Conservation (phyloP, 1,140 invertebrate genomes). For the Acromyrmex echinatior region DNA sequence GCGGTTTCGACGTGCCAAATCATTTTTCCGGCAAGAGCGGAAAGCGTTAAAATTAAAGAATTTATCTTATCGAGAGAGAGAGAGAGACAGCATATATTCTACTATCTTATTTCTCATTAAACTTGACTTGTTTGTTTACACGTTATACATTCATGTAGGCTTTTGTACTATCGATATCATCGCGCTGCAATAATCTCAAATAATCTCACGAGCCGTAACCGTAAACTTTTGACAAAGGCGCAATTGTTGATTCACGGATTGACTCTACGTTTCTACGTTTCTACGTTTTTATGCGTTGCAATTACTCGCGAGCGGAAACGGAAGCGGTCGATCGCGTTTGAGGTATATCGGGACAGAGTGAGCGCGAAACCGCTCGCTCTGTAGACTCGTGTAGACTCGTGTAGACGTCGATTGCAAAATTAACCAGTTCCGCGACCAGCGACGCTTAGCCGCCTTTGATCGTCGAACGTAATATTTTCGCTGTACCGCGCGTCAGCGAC, state of each 20-base stretch:
- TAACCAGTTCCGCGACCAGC: slow-evolving; percentile 14
- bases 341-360: not conserved
- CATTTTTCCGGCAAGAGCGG: too few species aligned
- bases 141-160: not conserved
- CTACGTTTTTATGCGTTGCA: not conserved
- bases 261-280: slow-evolving; percentile 11
- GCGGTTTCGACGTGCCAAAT: not conserved
- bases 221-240: not conserved
- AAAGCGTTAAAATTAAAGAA: not conserved
- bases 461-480: slow-evolving; percentile 26
- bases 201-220: not conserved
- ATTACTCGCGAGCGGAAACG: slow-evolving; percentile 29
- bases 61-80: not conserved
- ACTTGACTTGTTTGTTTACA: not conserved
- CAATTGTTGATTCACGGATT: not conserved
- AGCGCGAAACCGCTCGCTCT: not conserved
- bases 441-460: not conserved
- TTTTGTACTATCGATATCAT: not conserved
- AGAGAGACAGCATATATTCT: not conserved
- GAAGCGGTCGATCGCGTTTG: slow-evolving; percentile 38
- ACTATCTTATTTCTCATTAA: too few species aligned
- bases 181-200: not conserved
- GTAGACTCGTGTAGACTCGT: not conserved
- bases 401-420: slow-evolving; percentile 44
- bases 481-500: not conserved